Base-by-base conservation (phyloP, 2,113 vertebrate genomes). In the Notechis scutatus region DNA sequence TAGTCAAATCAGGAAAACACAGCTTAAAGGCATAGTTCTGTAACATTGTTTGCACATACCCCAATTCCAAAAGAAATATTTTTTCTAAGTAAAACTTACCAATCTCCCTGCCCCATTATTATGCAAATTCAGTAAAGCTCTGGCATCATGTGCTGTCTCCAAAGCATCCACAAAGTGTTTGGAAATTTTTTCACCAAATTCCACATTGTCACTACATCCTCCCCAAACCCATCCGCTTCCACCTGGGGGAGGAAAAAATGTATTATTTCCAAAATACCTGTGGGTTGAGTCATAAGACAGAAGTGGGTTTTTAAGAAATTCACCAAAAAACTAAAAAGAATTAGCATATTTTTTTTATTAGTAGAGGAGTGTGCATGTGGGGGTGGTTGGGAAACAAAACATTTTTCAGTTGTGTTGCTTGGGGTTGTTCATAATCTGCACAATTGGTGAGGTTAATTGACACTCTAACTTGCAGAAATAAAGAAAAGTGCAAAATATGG, bases 141-240 rank as follows among this genome's bases (percentile, higher is more conserved):
- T 98, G 15, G 98, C 98, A 18, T 99, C 99, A 0, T 99, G 99
- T 0, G 98, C 99, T 10, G 98, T 98, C 97, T 99, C 99, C 95
- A 99, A 94, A 88, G 98, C 98, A 93, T 99, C 99, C 94, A 99
- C 99, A 94, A 99, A 99, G 94, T 98, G 98, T 96, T 99, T 99
- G 94, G 98, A 99, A 93, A 99, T 98, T 92, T 97, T 98, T 95
- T 99, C 99, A 86, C 99, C 99, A 96, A 99, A 99, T 90, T 98
- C 98, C 90, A 98, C 98, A 5, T 99, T 99, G 96, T 99, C 99
- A 5, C 99, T 99, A 97, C 99, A 99, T 85, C 99, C 99, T 96
- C 99, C 99, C 99, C 99, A 99, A 92, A 99, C 98, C 99, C 99
- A 99, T 18, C 99, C 99, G 93, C 97, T 98, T 87, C 99, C 99